Evolutionary conservation across 2,888 invertebrate genomes (phyloP), one percentile per base, ranked within the genome.

Genomic region (Agrilus biguttatus): DNA sequence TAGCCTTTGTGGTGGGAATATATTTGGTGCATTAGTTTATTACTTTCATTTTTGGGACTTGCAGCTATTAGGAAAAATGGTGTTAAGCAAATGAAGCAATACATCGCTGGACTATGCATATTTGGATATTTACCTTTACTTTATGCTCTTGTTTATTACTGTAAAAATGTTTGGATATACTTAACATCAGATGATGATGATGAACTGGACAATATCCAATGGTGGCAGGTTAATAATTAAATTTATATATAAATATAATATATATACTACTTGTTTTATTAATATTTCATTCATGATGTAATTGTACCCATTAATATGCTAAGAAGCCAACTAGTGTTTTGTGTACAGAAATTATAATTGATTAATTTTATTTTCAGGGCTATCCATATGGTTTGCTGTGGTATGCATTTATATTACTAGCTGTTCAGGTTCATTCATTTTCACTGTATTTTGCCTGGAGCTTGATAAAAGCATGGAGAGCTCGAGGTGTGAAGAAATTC

Each of bases 1-100:
- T 69, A 85, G 79, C 88, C 90, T 2, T 68, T 86, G 38, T 77
- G 80, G 69, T 96, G 95, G 95, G 95, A 96, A 67, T 95, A 91
- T 65, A 75, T 86, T 55, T 96, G 95, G 93, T 80, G 88, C 52
- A 67, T 80, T 17, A 91, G 92, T 54, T 69, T 92, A 44, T 64
- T 89, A 32, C 74, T 88, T 34, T 86, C 89, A 12, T 82, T 92
- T 65, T 69, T 92, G 45, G 93, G 88, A 5, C 71, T 93, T 41
- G 79, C 87, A 32, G 88, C 95, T 34, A 78, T 89, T 51, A 82
- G 88, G 55, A 81, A 79, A 52, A 96, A 95, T 69, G 81, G 82
- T 59, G 75, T 83, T 41, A 74, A 74, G 44, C 76, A 80, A 38
- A 75, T 91, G 67, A 74, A 81, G 54, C 77, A 80, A 54, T 92